Conservation (phyloP, 2,113 vertebrate genomes). For the Myotis yumanensis region DNA sequence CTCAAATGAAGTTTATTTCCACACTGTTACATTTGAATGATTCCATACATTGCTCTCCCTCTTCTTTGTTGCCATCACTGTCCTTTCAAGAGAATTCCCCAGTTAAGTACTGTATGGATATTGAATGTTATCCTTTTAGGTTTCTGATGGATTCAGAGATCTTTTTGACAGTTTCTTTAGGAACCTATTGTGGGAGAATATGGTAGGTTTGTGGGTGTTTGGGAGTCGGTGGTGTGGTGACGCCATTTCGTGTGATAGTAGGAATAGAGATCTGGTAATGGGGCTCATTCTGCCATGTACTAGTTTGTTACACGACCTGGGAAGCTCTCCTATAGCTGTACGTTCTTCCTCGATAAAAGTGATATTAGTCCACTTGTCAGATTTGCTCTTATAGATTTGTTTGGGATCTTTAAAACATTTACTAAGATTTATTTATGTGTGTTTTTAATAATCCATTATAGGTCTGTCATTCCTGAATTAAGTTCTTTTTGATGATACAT, state of each 20-base stretch:
- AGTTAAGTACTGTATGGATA: background rate
- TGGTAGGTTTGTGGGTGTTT: background rate
- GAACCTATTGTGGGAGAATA: background rate
- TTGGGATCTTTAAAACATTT: background rate
- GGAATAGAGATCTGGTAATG: background rate
- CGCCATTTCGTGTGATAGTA: background rate
- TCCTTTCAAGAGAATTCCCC: background rate
- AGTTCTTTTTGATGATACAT: conserved; percentile 10
- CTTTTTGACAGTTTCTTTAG: background rate
- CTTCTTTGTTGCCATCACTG: background rate
- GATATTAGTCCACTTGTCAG: background rate
- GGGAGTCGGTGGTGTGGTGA: background rate
- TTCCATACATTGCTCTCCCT: background rate
- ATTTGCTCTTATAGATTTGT: conserved; percentile 22
- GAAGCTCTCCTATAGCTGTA: background rate
- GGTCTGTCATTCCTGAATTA: background rate
- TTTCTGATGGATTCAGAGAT: conserved; percentile 5
- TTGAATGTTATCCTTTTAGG: background rate
- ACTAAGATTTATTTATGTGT: background rate
- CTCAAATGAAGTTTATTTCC: background rate
- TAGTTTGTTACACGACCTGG: background rate
- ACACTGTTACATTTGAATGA: background rate
- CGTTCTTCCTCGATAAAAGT: background rate
- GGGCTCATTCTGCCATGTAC: background rate
- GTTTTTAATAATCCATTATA: background rate